Conservation (phyloP, 2,797 vertebrate genomes). For the Atherinosoma microstoma region DNA sequence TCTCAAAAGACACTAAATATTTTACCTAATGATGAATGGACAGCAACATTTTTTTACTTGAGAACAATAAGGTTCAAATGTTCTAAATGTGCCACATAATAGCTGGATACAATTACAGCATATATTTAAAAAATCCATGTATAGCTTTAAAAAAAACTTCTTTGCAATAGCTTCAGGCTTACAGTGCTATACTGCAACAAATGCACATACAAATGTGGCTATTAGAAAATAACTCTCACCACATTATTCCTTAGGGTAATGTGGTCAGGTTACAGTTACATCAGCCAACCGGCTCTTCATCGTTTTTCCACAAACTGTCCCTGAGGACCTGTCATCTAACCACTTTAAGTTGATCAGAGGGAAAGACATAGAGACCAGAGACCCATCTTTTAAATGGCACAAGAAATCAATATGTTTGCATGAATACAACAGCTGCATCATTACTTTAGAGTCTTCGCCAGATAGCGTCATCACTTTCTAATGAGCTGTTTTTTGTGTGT, state of each 20-base stretch:
- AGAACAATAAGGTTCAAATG: no score
- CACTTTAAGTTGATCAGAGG: slow-evolving; percentile 44
- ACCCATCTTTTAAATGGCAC: slow-evolving; percentile 46
- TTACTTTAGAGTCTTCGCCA: neutral
- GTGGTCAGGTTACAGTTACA: slow-evolving; percentile 12
- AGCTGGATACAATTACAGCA: no score
- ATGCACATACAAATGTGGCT: neutral
- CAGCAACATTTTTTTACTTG: no score
- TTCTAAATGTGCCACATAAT: neutral
- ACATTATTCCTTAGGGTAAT: slow-evolving; percentile 17
- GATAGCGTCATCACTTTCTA: neutral
- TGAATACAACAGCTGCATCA: slow-evolving; percentile 13
- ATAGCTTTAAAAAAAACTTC: no score
- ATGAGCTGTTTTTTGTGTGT: neutral
- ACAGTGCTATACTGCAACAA: neutral
- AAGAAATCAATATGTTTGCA: slow-evolving; percentile 54
- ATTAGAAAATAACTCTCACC: neutral
- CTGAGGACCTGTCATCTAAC: slow-evolving; percentile 33
- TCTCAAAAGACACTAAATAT: no score
- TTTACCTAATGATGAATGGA: no score
- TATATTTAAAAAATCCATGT: no score
- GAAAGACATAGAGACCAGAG: slow-evolving; percentile 59
- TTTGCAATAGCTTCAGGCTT: neutral
- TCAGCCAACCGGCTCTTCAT: slow-evolving; percentile 19
- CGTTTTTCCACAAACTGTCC: slow-evolving; percentile 12